Evolutionary conservation across 2,888 invertebrate genomes (phyloP).

Genomic region (Myopa testacea): DNA sequence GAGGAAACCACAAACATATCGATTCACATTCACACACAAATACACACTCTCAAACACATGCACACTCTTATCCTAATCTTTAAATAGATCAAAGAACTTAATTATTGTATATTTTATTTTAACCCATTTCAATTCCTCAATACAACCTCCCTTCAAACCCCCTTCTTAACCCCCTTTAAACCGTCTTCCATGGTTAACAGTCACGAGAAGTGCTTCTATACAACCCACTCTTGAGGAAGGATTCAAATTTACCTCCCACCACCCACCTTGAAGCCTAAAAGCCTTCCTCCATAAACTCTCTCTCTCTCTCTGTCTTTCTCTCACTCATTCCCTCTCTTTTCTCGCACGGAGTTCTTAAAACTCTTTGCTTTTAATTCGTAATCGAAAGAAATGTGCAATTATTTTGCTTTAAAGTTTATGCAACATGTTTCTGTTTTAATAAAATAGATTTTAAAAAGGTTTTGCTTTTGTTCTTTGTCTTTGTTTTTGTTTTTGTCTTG

Average conservation of each 20-base stretch:
- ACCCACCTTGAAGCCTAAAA: no score
- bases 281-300: neutral
- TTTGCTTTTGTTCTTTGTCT: conserved; percentile 19
- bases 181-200: no score
- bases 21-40: neutral
- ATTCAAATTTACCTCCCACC: no score
- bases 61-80: neutral
- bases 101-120: no score
- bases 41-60: neutral
- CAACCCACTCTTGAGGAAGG: no score
- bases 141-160: no score
- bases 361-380: conserved; percentile 24
- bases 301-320: neutral
- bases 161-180: no score
- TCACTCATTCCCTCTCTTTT: conserved; percentile 16
- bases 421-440: neutral
- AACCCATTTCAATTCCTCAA: no score
- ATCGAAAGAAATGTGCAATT: conserved; percentile 24
- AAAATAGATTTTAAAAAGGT: neutral
- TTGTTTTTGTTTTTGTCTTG: conserved; percentile 21
- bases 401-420: conserved; percentile 12
- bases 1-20: neutral
- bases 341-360: conserved; percentile 12
- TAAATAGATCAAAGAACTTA: neutral
- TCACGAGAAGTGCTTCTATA: no score